Evolutionary conservation across 2,113 vertebrate genomes (phyloP), one percentile per base, ranked within the genome.

Genomic region (Pedionomus torquatus): DNA sequence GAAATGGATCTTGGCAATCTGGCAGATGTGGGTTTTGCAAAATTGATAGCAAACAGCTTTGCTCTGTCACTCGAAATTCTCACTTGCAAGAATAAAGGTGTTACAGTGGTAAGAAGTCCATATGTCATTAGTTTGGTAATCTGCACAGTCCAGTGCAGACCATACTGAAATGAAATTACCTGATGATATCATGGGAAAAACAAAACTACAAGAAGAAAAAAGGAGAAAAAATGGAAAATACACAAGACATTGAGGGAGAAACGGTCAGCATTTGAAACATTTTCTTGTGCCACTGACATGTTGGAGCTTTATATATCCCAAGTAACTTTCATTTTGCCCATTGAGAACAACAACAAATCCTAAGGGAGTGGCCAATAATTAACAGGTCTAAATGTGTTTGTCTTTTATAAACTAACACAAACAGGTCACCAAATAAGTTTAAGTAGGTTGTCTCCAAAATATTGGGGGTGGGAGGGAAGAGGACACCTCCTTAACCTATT

Each of bases 31-130:
- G 11, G 92, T 96, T 98, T 97, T 97, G 92, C 90, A 98, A 97
- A 98, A 98, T 82, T 97, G 97, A 97, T 96, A 98, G 87, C 94
- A 97, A 97, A 91, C 97, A 98, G 95, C 90, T 98, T 98, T 96
- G 55, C 58, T 96, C 96, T 98, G 96, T 97, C 97, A 96, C 87
- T 98, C 51, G 28, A 82, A 97, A 98, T 98, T 97, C 97, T 95
- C 96, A 94, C 91, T 98, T 97, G 93, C 77, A 94, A 95, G 81
- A 96, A 89, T 23, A 96, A 93, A 91, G 41, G 89, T 96, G 76
- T 95, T 97, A 89, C 24, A 89, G 64, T 95, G 77, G 92, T 92
- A 95, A 84, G 64, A 89, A 96, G 75, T 64, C 30, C 37, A 1
- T 90, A 71, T 97, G 95, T 95, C 96, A 97, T 98, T 98, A 96